Evolutionary conservation across 2,113 vertebrate genomes (phyloP).

Genomic region (Myanophis thanlyinensis): DNA sequence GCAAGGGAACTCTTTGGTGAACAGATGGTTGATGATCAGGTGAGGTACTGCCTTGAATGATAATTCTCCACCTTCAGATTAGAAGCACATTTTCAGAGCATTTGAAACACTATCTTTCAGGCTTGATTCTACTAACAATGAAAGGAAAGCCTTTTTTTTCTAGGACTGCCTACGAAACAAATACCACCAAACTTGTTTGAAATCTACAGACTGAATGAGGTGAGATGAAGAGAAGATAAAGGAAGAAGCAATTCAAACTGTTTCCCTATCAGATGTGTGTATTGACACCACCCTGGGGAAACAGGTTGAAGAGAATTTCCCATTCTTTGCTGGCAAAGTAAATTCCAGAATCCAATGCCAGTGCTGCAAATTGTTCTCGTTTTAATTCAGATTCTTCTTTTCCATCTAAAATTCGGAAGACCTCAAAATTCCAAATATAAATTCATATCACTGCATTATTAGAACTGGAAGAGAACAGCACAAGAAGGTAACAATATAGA

Average conservation of each 20-base stretch:
- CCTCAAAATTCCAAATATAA: background rate
- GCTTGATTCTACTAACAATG: slow-evolving; percentile 56
- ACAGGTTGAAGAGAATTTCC: background rate
- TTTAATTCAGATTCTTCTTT: background rate
- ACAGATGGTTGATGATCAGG: background rate
- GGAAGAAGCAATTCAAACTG: slow-evolving; percentile 17
- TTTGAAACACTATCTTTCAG: slow-evolving; percentile 55
- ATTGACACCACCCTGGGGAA: background rate
- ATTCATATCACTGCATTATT: background rate
- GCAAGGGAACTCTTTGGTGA: background rate
- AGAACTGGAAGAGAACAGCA: background rate
- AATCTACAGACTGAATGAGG: slow-evolving; percentile 34
- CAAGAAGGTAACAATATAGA: background rate
- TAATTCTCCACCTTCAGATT: slow-evolving; percentile 40
- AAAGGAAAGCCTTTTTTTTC: slow-evolving; percentile 38
- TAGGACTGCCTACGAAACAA: slow-evolving; percentile 48
- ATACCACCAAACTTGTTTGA: slow-evolving; percentile 49
- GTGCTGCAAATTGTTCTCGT: background rate
- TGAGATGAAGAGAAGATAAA: slow-evolving; percentile 51
- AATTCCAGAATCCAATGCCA: background rate
- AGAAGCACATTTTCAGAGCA: slow-evolving; percentile 43
- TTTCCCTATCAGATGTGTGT: background rate
- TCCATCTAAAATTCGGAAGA: background rate
- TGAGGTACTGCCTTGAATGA: background rate
- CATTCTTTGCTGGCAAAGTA: background rate